phyloP scores from a whole-genome alignment of 1,140 invertebrate species.

The Heliconius congener region DNA sequence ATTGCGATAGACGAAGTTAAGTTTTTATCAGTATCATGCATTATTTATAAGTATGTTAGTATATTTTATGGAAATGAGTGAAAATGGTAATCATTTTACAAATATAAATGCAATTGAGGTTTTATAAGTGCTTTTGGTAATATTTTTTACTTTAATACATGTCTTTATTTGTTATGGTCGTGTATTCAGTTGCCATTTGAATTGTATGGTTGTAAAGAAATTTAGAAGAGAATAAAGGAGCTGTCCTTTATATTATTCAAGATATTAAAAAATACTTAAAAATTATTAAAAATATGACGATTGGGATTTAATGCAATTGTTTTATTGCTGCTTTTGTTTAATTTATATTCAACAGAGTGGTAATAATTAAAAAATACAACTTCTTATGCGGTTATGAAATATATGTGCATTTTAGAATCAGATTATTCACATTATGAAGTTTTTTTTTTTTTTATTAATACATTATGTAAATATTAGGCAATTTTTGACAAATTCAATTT shows the following conservation, averaged over 20 bases:
- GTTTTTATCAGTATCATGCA: background rate
- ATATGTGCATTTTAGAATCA: no score
- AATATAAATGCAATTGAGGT: background rate
- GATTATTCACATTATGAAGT: no score
- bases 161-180: background rate
- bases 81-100: background rate
- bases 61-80: constrained; percentile 2
- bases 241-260: no score
- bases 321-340: background rate
- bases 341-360: no score
- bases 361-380: no score
- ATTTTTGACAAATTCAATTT: no score
- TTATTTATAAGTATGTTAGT: background rate
- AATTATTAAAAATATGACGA: background rate
- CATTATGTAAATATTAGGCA: no score
- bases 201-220: background rate
- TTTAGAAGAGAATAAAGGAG: background rate
- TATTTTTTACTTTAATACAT: background rate
- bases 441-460: no score
- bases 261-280: no score
- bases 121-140: background rate
- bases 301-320: background rate
- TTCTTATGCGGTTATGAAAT: no score
- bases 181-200: background rate
- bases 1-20: background rate